These are phyloP conservation scores for Emydura subglobosa DNA, from an alignment of 2,113 vertebrate species.

Conservation along the genomic window DNA sequence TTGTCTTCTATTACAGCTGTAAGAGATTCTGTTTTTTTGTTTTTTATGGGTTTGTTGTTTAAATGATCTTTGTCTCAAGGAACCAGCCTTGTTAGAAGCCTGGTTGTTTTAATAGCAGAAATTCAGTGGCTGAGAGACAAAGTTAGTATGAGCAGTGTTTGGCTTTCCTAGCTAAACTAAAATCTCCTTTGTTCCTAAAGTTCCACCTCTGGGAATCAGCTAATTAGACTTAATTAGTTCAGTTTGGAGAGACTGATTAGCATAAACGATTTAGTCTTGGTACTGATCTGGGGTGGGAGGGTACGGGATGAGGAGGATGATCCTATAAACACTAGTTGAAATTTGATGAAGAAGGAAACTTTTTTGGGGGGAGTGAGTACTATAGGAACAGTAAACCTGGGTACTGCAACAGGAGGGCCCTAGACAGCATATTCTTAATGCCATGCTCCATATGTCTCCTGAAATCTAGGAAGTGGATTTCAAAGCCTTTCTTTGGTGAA, in stretches of 20 bases:
- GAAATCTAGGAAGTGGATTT: not conserved
- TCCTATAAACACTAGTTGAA: not conserved
- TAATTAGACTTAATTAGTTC: slow-evolving; percentile 44
- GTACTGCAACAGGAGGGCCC: not conserved
- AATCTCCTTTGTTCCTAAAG: not conserved
- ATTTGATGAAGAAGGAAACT: not conserved
- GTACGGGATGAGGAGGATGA: not conserved
- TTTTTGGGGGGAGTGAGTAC: not conserved
- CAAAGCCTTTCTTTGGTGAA: too few species aligned
- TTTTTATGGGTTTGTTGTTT: not conserved
- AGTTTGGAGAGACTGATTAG: slow-evolving; percentile 30
- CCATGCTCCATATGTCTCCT: not conserved
- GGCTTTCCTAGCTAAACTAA: not conserved
- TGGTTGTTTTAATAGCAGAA: not conserved
- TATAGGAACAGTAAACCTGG: not conserved
- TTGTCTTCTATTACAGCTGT: not conserved
- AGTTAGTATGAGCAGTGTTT: not conserved
- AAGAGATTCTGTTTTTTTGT: not conserved
- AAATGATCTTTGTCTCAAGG: not conserved
- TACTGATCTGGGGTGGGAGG: not conserved
- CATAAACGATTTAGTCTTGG: slow-evolving; percentile 40
- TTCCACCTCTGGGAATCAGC: not conserved
- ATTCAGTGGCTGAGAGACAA: not conserved
- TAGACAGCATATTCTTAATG: not conserved
- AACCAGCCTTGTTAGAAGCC: not conserved